phyloP scores from a whole-genome alignment of 2,888 invertebrate species.

The Protula sp. region DNA sequence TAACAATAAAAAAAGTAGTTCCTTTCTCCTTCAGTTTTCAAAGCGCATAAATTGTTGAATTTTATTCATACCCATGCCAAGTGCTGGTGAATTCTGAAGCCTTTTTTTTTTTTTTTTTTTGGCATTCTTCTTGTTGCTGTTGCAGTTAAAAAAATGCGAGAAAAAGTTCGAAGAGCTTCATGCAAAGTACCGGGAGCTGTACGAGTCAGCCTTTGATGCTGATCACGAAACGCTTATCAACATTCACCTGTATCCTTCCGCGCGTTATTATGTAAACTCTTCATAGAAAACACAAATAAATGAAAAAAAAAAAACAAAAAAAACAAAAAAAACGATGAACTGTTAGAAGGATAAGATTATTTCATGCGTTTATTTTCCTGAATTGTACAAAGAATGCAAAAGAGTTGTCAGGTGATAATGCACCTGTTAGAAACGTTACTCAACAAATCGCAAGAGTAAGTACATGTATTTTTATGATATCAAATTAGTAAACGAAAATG shows the following conservation, averaged over 20 bases:
- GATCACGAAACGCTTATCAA: constrained; percentile 66
- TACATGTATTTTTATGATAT: not conserved
- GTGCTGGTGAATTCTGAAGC: not conserved
- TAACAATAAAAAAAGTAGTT: too few relatives aligned
- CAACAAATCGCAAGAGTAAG: not conserved
- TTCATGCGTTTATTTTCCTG: too few relatives aligned
- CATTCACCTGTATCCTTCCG: constrained; percentile 24
- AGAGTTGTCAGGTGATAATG: not conserved
- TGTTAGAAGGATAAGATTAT: too few relatives aligned
- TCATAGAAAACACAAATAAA: too few relatives aligned
- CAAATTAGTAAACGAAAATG: too few relatives aligned
- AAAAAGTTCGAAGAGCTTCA: constrained; percentile 69
- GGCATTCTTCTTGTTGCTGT: constrained; percentile 17
- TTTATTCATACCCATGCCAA: not conserved
- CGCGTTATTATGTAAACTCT: too few relatives aligned
- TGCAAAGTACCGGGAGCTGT: constrained; percentile 70
- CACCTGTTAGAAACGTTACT: not conserved
- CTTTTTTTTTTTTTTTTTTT: not conserved
- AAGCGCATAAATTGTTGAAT: too few relatives aligned
- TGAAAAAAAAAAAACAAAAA: too few relatives aligned
- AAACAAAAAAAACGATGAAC: too few relatives aligned
- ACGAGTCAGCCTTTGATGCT: constrained; percentile 80
- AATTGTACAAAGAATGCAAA: not conserved
- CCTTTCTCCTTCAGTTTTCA: too few relatives aligned
- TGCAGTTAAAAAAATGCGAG: constrained; percentile 66